Conservation (phyloP, 2,113 vertebrate genomes). For the Octodon degus region DNA sequence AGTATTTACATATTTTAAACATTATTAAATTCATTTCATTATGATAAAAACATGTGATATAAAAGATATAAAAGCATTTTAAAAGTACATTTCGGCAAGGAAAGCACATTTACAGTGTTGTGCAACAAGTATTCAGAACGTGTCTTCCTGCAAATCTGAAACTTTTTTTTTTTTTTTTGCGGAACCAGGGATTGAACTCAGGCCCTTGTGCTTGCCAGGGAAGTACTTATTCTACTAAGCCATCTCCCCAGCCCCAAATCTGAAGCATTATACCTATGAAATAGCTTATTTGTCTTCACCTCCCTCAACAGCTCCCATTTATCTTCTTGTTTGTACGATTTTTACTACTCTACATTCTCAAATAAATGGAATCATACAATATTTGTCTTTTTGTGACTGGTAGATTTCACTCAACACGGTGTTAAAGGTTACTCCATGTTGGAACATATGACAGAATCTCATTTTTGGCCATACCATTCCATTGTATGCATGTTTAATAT, state of each 20-base stretch:
- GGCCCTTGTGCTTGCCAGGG: no score
- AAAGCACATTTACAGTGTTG: neutral
- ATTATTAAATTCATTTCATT: slow-evolving; percentile 16
- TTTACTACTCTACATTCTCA: slow-evolving; percentile 1
- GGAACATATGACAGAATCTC: neutral
- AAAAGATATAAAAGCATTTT: slow-evolving; percentile 49
- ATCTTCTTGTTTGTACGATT: neutral
- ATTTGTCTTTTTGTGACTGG: neutral
- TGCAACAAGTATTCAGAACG: neutral
- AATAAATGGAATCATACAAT: neutral
- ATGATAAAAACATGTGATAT: slow-evolving; percentile 3
- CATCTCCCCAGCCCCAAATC: no score
- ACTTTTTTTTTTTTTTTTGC: neutral
- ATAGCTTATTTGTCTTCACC: neutral
- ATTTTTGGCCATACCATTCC: neutral
- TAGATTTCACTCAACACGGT: slow-evolving; percentile 25
- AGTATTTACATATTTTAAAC: neutral
- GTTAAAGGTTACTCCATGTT: neutral
- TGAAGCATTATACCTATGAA: neutral
- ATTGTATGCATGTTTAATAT: neutral
- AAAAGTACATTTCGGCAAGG: neutral
- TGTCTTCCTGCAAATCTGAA: slow-evolving; percentile 13
- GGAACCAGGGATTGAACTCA: no score
- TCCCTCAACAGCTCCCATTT: neutral
- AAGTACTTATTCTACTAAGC: no score